These are phyloP conservation scores for Lithophane semibrunnea DNA, from an alignment of 2,888 invertebrate species.

Conservation along the genomic window DNA sequence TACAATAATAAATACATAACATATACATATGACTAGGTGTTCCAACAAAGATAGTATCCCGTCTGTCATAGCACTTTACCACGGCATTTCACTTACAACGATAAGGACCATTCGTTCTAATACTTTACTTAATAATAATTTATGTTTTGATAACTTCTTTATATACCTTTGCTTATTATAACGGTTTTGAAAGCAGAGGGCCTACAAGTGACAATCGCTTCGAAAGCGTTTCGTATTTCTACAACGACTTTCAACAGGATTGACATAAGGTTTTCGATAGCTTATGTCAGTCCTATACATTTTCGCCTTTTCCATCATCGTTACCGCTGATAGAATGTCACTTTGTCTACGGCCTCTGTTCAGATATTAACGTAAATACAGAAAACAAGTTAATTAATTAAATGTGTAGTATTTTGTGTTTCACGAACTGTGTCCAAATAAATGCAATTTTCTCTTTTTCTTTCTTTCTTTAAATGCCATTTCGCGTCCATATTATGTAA, in stretches of 20 bases:
- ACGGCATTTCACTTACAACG: not conserved
- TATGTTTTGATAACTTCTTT: constrained; percentile 28
- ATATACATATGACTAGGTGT: not conserved
- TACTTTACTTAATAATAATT: constrained; percentile 14
- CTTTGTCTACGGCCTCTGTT: not conserved
- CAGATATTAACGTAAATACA: not conserved
- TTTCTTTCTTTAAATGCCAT: not conserved
- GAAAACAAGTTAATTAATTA: not conserved
- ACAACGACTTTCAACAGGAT: too few species aligned
- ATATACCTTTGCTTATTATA: constrained; percentile 8
- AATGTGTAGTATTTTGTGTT: too few species aligned
- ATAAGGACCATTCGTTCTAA: constrained; percentile 3
- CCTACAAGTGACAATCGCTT: not conserved
- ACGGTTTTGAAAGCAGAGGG: constrained; percentile 12
- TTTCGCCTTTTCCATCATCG: too few species aligned
- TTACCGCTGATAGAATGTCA: too few species aligned
- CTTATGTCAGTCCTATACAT: too few species aligned
- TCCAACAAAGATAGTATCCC: not conserved
- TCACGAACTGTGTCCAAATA: too few species aligned
- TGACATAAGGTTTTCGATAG: too few species aligned
- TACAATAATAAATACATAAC: constrained; percentile 1
- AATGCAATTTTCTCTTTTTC: too few species aligned
- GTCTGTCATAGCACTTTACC: constrained; percentile 6
- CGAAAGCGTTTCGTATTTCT: too few species aligned
- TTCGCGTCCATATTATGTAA: not conserved